Conservation (phyloP, 2,888 invertebrate genomes). For the Polydrusus pterygomalis region DNA sequence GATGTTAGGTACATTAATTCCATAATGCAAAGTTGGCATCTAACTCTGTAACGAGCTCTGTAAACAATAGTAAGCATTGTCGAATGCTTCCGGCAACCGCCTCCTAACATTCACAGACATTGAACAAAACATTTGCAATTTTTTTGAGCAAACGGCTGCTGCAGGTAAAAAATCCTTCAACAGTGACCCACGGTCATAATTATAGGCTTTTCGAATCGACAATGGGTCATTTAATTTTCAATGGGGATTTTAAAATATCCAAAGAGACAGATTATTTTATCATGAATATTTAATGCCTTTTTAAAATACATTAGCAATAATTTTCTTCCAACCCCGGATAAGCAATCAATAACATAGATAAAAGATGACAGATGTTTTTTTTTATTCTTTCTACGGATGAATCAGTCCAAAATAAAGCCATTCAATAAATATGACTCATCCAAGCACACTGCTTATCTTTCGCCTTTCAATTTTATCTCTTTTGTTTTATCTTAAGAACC, state of each 20-base stretch:
- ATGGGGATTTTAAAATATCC: constrained; percentile 17
- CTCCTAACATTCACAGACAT: constrained; percentile 20
- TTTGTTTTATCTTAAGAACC: background rate
- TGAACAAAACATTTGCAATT: constrained; percentile 5
- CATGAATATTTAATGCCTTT: constrained; percentile 14
- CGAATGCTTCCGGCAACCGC: constrained; percentile 3
- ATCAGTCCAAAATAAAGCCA: no score
- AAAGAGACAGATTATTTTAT: constrained; percentile 27
- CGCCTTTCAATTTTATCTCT: background rate
- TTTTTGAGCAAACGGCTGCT: constrained; percentile 13
- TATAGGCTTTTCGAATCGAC: constrained; percentile 12
- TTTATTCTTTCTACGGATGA: no score
- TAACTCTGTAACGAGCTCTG: no score
- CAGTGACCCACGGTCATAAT: constrained; percentile 26
- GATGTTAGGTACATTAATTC: no score
- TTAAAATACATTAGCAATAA: constrained; percentile 4
- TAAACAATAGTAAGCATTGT: background rate
- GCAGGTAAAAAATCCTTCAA: constrained; percentile 28
- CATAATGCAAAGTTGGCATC: background rate
- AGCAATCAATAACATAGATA: no score
- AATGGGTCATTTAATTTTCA: constrained; percentile 26
- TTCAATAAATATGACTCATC: background rate
- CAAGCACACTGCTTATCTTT: background rate
- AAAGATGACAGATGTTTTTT: background rate
- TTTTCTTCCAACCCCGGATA: background rate